Base-by-base conservation (phyloP, 2,888 invertebrate species). In the Myathropa florea region DNA sequence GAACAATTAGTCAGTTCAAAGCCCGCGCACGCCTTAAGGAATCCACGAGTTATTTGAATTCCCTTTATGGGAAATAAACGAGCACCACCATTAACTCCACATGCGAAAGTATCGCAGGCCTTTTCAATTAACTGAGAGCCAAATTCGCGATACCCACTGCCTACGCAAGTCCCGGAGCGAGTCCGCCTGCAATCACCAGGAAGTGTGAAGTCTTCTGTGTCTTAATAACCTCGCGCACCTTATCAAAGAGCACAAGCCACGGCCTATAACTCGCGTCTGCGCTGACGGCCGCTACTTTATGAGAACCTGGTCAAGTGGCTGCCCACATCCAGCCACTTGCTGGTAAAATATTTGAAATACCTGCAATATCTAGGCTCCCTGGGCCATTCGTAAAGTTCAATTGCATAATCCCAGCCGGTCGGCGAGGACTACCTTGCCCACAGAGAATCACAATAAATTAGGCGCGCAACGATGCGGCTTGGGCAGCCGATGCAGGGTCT, bases 401-500 rank as follows among this genome's bases (percentile, higher is more conserved):
- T 33, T 57, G 36, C 57, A 57, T 26, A 36, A 36, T 23, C n/a
- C n/a, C 70, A 0, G 30, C 28, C 26, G 33, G 33, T 3, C 33
- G 28, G 18, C 61, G 26, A 12, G 18, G 30, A 14, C n/a, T 53
- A 61, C 33, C 18, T 26, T 46, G 30, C 46, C 30, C 53, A 36
- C 64, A 39, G 24, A 53, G 60, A 76, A 53, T 67, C 67, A 76
- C 55, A 73, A 79, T 83, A 60, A 73, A 79, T 79, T 70, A 26
- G 53, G 53, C 46, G 7, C 73, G 12, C 33, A 18, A 46, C 59
- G 33, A 55, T 64, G n/a, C 30, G 28, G 53, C 67, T n/a, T n/a
- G n/a, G n/a, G n/a, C n/a, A n/a, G n/a, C 39, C 12, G 26, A 0
- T 18, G 26, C 30, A 36, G 21, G 59, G 73, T 61, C 64, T 59